Conservation (phyloP, 1,140 invertebrate genomes). For the Zaprionus davidi region DNA sequence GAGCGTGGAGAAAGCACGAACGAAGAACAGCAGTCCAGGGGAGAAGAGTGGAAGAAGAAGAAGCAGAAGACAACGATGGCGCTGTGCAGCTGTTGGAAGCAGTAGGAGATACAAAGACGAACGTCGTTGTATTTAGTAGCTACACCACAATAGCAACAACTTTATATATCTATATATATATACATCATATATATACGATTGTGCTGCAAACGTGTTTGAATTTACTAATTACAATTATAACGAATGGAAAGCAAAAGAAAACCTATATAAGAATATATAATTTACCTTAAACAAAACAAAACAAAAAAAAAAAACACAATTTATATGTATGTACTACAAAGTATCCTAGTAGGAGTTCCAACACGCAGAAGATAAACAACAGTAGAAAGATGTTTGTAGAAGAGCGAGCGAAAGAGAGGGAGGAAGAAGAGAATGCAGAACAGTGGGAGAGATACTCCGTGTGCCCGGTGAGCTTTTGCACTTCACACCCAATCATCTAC, state of each 20-base stretch:
- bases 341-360: constrained; percentile 74
- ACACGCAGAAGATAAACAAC: constrained; percentile 64
- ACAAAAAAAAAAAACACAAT: constrained; percentile 55
- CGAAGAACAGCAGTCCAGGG: constrained; percentile 27
- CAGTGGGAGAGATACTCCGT: constrained; percentile 29
- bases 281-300: constrained; percentile 58
- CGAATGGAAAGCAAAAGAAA: constrained; percentile 63
- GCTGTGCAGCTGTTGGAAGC: constrained; percentile 36
- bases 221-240: constrained; percentile 80
- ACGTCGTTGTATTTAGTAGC: constrained; percentile 57
- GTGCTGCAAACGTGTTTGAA: constrained; percentile 79
- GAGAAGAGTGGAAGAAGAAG: constrained; percentile 2
- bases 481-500: constrained; percentile 57
- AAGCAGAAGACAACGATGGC: constrained; percentile 36
- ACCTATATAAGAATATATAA: constrained; percentile 82
- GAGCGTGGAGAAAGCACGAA: constrained; percentile 46
- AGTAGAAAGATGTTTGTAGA: constrained; percentile 52
- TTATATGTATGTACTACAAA: constrained; percentile 48
- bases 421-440: neutral
- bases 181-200: constrained; percentile 43
- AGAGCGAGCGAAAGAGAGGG: constrained; percentile 16
- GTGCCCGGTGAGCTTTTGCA: constrained; percentile 73
- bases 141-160: constrained; percentile 55
- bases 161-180: constrained; percentile 43
- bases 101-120: constrained; percentile 29